A percentile compares a stretch with the other conserved stretches of the same genome.
phyloP scores from a whole-genome alignment of 1,140 invertebrate species.

The Trissolcus basalis region DNA sequence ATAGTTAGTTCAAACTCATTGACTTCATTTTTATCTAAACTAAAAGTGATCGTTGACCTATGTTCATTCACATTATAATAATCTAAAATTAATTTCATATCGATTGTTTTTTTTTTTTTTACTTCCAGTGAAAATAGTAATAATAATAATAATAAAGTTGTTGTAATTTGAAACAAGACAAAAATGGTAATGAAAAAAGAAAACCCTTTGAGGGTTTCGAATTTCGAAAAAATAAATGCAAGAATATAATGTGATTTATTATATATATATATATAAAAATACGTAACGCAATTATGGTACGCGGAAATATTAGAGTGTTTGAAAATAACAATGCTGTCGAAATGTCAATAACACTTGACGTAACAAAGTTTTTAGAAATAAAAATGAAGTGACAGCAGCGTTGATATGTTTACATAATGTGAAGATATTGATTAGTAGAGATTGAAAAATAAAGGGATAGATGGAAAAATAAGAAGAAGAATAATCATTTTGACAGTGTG shows the following conservation, averaged over 20 bases:
- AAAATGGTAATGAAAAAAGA: too few relatives aligned
- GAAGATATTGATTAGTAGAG: background rate
- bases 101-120: background rate
- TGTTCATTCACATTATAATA: background rate
- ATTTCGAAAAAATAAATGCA: too few relatives aligned
- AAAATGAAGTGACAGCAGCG: background rate
- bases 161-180: too few relatives aligned
- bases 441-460: background rate
- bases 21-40: background rate
- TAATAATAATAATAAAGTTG: too few relatives aligned
- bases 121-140: background rate
- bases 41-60: constrained; percentile 6
- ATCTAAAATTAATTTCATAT: background rate
- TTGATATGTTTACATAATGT: background rate
- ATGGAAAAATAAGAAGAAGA: background rate
- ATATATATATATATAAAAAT: too few relatives aligned
- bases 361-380: background rate
- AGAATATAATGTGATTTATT: too few relatives aligned
- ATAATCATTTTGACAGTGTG: constrained; percentile 26
- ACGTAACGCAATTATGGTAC: too few relatives aligned
- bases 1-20: background rate
- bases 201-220: too few relatives aligned
- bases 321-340: background rate
- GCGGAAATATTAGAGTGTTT: background rate
- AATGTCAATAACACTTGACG: constrained; percentile 7